These are phyloP conservation scores for Pangasius macronema DNA, from an alignment of 2,797 vertebrate species.

Conservation along the genomic window DNA sequence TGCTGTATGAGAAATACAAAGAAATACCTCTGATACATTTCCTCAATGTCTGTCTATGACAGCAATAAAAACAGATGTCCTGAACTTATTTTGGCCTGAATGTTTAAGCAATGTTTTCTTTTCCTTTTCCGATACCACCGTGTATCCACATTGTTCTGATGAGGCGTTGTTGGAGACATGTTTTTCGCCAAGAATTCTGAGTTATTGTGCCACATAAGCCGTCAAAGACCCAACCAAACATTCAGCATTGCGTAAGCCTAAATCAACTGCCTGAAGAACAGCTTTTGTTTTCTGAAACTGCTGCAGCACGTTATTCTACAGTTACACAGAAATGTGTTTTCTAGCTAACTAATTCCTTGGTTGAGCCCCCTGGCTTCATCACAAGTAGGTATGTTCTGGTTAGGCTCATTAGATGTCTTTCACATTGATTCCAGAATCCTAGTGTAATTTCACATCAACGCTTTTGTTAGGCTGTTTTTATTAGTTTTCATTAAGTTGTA, in stretches of 20 bases:
- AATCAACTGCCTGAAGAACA: not conserved
- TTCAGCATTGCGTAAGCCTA: not conserved
- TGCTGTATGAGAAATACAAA: not conserved
- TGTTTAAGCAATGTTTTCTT: not conserved
- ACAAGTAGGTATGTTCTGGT: not conserved
- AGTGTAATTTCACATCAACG: not conserved
- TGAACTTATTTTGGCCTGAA: not conserved
- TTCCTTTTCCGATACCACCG: not conserved
- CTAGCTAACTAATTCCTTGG: not conserved
- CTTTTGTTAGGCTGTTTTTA: not conserved
- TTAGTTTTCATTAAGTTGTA: not conserved
- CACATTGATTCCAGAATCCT: not conserved
- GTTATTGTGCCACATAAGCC: slow-evolving; percentile 7
- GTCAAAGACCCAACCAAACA: slow-evolving; percentile 1
- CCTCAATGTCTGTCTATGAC: not conserved
- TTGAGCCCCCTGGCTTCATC: not conserved
- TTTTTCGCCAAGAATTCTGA: not conserved
- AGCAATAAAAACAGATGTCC: slow-evolving; percentile 3
- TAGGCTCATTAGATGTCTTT: not conserved
- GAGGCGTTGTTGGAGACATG: not conserved
- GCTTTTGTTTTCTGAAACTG: slow-evolving; percentile 5
- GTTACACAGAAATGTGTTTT: not conserved
- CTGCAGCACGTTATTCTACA: not conserved
- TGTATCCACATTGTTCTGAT: not conserved
- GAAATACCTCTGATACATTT: not conserved